Conservation (phyloP, 2,797 vertebrate genomes). For the Peromyscus nudipes region DNA sequence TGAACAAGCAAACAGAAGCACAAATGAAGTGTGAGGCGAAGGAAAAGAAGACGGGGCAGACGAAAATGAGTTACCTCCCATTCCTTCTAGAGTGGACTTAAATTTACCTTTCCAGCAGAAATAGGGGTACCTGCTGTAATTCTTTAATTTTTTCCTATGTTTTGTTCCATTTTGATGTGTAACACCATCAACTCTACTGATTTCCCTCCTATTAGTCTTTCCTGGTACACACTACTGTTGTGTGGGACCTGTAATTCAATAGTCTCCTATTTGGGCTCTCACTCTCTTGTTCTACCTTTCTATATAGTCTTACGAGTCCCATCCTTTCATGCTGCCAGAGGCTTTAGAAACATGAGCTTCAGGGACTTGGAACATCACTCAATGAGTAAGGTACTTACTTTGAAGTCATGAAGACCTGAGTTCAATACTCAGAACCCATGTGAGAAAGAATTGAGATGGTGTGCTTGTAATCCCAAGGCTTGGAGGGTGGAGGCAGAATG, state of each 20-base stretch:
- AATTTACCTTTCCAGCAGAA: background rate
- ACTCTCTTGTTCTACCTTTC: background rate
- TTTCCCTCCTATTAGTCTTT: background rate
- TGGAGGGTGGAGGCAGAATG: background rate
- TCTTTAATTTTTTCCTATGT: background rate
- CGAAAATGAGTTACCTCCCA: background rate
- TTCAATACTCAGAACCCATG: background rate
- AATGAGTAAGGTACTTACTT: background rate
- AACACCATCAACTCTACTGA: background rate
- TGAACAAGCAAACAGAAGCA: background rate
- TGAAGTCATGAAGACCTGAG: background rate
- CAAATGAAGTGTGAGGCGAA: background rate
- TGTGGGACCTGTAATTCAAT: background rate
- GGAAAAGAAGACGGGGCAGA: background rate
- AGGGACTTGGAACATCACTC: background rate
- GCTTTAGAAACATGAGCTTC: background rate
- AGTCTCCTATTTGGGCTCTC: background rate
- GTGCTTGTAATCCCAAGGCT: background rate
- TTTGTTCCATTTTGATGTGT: background rate
- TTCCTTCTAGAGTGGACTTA: background rate
- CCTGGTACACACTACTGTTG: background rate
- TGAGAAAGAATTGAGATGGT: background rate
- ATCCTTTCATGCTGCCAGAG: background rate
- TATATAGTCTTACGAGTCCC: background rate
- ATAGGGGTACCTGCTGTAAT: background rate